These are phyloP conservation scores for Gallinago undulata DNA, from an alignment of 2,113 vertebrate genomes.

Conservation along the genomic window DNA sequence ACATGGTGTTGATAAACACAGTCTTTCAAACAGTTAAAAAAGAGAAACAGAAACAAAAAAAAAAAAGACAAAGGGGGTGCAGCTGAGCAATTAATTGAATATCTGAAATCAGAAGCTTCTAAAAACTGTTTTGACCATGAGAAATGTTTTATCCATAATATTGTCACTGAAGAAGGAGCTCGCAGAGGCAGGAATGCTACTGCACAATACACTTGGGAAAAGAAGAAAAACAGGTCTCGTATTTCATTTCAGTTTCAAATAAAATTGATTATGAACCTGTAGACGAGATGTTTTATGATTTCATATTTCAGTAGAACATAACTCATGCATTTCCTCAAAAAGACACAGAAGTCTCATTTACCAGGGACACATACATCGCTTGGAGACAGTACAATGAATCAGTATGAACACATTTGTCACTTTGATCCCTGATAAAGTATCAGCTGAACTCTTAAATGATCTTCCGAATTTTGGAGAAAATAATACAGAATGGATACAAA, in stretches of 20 bases:
- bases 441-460: not conserved
- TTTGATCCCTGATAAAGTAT: not conserved
- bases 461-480: not conserved
- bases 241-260: not conserved
- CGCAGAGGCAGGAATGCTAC: not conserved
- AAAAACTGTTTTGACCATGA: not conserved
- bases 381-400: not conserved
- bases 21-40: not conserved
- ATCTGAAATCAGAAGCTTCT: not conserved
- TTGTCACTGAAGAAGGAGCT: not conserved
- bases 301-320: not conserved
- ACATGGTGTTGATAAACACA: not conserved
- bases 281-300: not conserved
- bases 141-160: not conserved
- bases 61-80: not conserved
- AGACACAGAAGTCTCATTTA: not conserved
- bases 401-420: not conserved
- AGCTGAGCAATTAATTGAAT: not conserved
- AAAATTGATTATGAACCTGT: not conserved
- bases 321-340: not conserved
- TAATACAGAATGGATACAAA: not conserved
- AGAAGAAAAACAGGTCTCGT: not conserved
- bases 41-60: not conserved
- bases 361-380: not conserved
- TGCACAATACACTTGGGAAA: not conserved